Conservation (phyloP, 37 sponge, comb jelly and placozoan genomes). For the Tethya wilhelma region DNA sequence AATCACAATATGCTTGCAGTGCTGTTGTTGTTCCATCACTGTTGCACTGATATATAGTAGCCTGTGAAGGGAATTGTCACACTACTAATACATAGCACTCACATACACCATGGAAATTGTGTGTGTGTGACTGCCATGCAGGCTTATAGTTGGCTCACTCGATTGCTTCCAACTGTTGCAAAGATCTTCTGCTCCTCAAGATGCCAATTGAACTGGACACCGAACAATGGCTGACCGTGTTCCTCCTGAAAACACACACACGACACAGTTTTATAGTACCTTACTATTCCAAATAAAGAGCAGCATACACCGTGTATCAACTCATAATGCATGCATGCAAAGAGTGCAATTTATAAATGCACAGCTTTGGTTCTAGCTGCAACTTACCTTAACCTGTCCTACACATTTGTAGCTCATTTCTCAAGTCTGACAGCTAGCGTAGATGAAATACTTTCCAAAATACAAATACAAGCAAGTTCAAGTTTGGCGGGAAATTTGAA, state of each 20-base stretch:
- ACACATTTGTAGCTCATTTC: neutral
- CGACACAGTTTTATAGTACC: too few relatives aligned
- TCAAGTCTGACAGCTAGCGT: neutral
- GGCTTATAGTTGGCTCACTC: conserved; percentile 34
- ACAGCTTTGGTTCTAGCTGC: neutral
- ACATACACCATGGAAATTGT: neutral
- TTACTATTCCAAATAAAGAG: too few relatives aligned
- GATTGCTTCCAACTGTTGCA: conserved; percentile 92
- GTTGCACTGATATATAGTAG: conserved; percentile 76
- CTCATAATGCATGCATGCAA: too few relatives aligned
- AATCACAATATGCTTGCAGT: conserved; percentile 77
- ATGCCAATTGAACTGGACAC: conserved; percentile 89
- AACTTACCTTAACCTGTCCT: neutral
- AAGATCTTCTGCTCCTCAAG: conserved; percentile 65
- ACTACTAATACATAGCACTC: neutral
- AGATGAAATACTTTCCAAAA: neutral
- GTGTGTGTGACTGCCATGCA: neutral
- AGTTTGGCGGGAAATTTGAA: too few relatives aligned
- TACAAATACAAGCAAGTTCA: too few relatives aligned
- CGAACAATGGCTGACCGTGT: conserved; percentile 86
- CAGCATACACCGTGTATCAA: too few relatives aligned
- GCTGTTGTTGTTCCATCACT: conserved; percentile 56
- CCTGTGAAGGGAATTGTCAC: conserved; percentile 23
- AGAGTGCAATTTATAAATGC: too few relatives aligned
- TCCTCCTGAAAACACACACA: too few relatives aligned